Conservation (phyloP, 2,888 invertebrate genomes). For the Lymantria monacha region DNA sequence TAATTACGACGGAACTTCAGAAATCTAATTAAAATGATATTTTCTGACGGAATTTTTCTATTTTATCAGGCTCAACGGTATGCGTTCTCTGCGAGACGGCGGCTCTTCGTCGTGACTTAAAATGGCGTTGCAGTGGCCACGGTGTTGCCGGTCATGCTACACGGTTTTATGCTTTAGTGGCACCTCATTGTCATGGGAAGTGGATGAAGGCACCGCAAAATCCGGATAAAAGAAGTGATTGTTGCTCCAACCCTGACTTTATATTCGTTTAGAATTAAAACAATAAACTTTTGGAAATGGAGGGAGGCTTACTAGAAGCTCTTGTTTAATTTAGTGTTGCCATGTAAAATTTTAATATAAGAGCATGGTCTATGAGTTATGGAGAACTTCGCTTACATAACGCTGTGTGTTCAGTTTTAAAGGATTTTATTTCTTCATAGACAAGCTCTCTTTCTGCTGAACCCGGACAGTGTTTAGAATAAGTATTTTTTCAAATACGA, state of each 20-base stretch:
- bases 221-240: conserved; percentile 57
- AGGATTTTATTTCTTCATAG: too few species aligned
- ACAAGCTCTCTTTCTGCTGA: too few species aligned
- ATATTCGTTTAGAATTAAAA: conserved; percentile 64
- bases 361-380: too few species aligned
- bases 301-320: background rate
- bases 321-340: background rate
- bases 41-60: background rate
- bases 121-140: conserved; percentile 93
- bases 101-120: conserved; percentile 87
- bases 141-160: conserved; percentile 89
- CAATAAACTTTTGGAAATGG: background rate
- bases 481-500: too few species aligned
- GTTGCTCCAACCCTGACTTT: conserved; percentile 70
- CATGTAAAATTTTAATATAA: too few species aligned
- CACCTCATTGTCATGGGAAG: conserved; percentile 94
- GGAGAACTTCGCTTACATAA: too few species aligned
- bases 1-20: too few species aligned
- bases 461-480: too few species aligned
- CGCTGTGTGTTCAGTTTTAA: too few species aligned
- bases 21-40: too few species aligned
- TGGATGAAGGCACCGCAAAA: conserved; percentile 85
- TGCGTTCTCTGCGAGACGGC: conserved; percentile 92
- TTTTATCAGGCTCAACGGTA: conserved; percentile 85
- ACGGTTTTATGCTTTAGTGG: conserved; percentile 91